A percentile compares a stretch with the other conserved stretches of the same genome.
Evolutionary conservation across 2,888 invertebrate species (phyloP).

Genomic region (Drosophila tanythrix): DNA sequence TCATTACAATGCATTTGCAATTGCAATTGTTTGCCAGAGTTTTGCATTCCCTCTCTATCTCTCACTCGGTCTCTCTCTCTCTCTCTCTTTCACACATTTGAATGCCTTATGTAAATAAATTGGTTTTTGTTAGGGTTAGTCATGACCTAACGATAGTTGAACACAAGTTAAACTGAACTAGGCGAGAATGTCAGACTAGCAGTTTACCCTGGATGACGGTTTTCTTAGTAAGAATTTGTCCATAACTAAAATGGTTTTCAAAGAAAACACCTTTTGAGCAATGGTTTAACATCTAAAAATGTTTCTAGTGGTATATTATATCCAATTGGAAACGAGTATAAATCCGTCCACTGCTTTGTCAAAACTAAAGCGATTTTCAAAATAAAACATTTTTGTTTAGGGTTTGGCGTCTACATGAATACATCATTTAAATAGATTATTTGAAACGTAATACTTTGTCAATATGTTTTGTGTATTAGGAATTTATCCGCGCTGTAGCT

Average conservation of each 20-base stretch:
- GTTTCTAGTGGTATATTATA: too few species aligned
- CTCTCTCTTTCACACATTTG: background rate
- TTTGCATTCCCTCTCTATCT: background rate
- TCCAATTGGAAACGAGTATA: too few species aligned
- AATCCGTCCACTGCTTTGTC: background rate
- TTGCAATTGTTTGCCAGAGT: slow-evolving; percentile 45
- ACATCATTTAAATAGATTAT: background rate
- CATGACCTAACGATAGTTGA: slow-evolving; percentile 23
- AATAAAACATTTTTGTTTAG: background rate
- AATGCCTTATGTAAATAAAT: slow-evolving; percentile 12
- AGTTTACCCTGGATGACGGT: background rate
- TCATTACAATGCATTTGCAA: slow-evolving; percentile 76
- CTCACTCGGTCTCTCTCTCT: background rate
- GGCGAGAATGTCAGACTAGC: background rate
- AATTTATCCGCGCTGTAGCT: background rate
- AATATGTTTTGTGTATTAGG: background rate
- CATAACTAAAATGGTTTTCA: background rate
- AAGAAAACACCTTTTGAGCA: background rate
- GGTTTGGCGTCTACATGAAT: background rate
- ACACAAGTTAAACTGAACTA: slow-evolving; percentile 1
- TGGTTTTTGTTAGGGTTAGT: slow-evolving; percentile 37
- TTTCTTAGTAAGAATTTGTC: background rate
- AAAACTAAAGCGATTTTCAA: background rate
- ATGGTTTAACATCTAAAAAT: background rate
- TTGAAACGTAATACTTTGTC: background rate